Evolutionary conservation across 1,140 invertebrate species (phyloP), one percentile per base, ranked within the genome.

Genomic region (Lucilia cuprina): DNA sequence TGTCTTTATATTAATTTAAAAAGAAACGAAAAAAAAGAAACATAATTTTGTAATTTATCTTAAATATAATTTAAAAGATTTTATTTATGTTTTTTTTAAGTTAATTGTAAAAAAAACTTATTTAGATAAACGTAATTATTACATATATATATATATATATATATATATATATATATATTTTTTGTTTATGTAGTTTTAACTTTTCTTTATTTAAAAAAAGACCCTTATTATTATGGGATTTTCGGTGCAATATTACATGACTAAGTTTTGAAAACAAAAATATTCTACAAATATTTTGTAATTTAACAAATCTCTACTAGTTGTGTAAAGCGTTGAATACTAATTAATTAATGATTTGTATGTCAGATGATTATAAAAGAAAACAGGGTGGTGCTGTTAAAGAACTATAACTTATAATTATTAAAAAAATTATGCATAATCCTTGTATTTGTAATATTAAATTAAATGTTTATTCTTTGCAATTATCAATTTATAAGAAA

Each of bases 311-410:
- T 21, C 21, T 21, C 21, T 7, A 19, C 7, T 19, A 70, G 65
- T 70, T 70, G 19, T 70, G 65, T 70, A 25, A 70, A 70, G n/a
- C n/a, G n/a, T 70, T 70, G 55, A 10, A 21, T 21, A 21, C 65
- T 21, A 50, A 80, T 13, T 41, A 41, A 14, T n/a, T 30, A 30
- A 47, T n/a, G 8, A n/a, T 17, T 19, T n/a, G 35, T 19, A 41
- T 30, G 25, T 30, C 25, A 30, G 25, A 19, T 25, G 17, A 8
- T 21, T 80, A n/a, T 49, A 80, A 70, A 70, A 5, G 4, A 8
- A 21, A 80, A 49, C 41, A 80, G 77, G 77, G 77, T 80, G 77
- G 77, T 80, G 77, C 77, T 80, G 41, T 80, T 80, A 49, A 49
- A 50, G 10, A 50, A 35, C 5, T 80, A 77, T 35, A 77, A 78